These are phyloP conservation scores for Acanthochromis polyacanthus DNA, from an alignment of 2,113 vertebrate species.

Conservation along the genomic window DNA sequence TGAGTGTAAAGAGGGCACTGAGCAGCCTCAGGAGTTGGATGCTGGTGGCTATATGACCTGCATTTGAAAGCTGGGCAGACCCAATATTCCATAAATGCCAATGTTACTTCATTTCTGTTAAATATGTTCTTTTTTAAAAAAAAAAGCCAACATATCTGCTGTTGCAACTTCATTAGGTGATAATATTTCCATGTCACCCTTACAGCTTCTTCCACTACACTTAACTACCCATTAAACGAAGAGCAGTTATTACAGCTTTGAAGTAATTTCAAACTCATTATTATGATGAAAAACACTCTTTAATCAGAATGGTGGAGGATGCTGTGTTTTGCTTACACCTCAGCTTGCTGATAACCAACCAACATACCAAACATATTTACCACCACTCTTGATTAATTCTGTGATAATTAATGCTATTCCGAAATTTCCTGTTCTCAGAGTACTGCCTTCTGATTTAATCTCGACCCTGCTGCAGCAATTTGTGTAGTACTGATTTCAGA, in stretches of 20 bases:
- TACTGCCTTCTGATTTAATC: constrained; percentile 17
- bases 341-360: neutral
- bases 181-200: too few relatives aligned
- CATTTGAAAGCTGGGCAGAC: too few relatives aligned
- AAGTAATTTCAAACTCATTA: neutral
- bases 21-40: neutral
- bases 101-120: too few relatives aligned
- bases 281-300: neutral
- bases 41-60: too few relatives aligned
- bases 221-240: too few relatives aligned
- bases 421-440: neutral
- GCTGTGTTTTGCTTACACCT: neutral
- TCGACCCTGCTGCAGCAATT: constrained; percentile 2
- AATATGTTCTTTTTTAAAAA: too few relatives aligned
- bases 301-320: neutral
- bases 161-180: too few relatives aligned
- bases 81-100: too few relatives aligned
- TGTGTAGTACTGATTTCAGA: constrained; percentile 19
- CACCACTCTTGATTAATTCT: neutral
- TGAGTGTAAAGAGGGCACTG: neutral
- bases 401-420: constrained; percentile 14
- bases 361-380: neutral
- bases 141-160: too few relatives aligned
- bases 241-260: neutral
- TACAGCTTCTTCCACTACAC: too few relatives aligned